Evolutionary conservation across 2,888 invertebrate genomes (phyloP).

Genomic region (Encarsia formosa): DNA sequence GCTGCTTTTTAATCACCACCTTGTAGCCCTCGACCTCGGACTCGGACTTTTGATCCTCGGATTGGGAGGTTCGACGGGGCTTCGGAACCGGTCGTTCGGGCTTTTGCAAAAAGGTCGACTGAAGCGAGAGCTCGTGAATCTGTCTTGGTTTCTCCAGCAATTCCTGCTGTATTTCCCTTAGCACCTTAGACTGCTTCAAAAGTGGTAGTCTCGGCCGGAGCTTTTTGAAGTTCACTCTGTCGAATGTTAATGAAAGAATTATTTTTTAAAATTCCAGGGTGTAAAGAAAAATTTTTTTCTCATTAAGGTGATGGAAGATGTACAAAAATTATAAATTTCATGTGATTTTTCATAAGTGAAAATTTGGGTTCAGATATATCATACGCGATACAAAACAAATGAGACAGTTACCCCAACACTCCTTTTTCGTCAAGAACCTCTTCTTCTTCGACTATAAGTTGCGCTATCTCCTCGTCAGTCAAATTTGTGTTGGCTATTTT

Average conservation of each 20-base stretch:
- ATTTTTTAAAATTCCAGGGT: no score
- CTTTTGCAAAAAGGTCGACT: slow-evolving; percentile 72
- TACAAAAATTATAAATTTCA: no score
- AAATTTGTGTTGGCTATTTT: slow-evolving; percentile 50
- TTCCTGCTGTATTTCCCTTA: slow-evolving; percentile 53
- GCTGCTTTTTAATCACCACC: slow-evolving; percentile 47
- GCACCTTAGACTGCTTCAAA: slow-evolving; percentile 65
- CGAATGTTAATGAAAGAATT: no score
- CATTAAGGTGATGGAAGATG: no score
- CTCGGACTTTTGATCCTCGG: slow-evolving; percentile 22
- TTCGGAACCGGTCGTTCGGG: slow-evolving; percentile 66
- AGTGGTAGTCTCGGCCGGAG: slow-evolving; percentile 63
- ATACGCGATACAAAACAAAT: no score
- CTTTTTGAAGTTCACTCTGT: slow-evolving; percentile 66
- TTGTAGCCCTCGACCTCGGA: slow-evolving; percentile 37
- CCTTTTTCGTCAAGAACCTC: slow-evolving; percentile 64
- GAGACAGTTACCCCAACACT: slow-evolving; percentile 65
- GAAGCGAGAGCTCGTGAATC: slow-evolving; percentile 40
- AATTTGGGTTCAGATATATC: no score
- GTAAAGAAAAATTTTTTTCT: no score
- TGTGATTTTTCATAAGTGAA: no score
- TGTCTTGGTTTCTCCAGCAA: slow-evolving; percentile 39
- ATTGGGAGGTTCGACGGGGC: slow-evolving; percentile 38
- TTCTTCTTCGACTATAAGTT: slow-evolving; percentile 64
- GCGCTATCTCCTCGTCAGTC: slow-evolving; percentile 66